phyloP scores from a whole-genome alignment of 1,140 invertebrate species.

The Melipona quadrifasciata region DNA sequence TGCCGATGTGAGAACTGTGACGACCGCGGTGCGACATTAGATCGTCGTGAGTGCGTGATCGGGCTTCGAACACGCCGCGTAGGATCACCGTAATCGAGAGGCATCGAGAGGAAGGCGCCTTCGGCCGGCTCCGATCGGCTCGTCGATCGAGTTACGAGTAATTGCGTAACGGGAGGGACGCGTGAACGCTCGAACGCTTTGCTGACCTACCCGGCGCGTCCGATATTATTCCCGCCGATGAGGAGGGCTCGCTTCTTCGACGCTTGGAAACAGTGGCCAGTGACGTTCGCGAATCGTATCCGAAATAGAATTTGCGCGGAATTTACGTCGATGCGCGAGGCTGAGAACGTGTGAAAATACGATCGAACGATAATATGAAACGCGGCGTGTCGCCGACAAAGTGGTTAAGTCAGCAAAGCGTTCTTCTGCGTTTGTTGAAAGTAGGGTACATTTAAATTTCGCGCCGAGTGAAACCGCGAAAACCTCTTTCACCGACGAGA shows the following conservation, averaged over 20 bases:
- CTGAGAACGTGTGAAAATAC: too few species aligned
- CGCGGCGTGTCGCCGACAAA: background rate
- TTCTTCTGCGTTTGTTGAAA: background rate
- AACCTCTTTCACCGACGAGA: too few species aligned
- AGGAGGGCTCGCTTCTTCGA: background rate
- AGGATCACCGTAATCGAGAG: too few species aligned
- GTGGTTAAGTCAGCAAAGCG: background rate
- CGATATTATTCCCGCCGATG: background rate
- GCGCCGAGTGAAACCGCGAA: background rate
- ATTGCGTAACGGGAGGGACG: background rate
- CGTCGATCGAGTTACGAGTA: background rate
- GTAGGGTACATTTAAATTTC: background rate
- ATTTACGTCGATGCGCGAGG: background rate
- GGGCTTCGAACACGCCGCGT: background rate
- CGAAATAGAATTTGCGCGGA: background rate
- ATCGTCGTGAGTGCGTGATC: background rate
- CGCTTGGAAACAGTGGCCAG: background rate
- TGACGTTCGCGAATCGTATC: background rate
- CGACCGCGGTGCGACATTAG: background rate
- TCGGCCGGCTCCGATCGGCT: background rate
- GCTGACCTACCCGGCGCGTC: background rate
- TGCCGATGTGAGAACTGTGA: conserved; percentile 13
- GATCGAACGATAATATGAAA: background rate
- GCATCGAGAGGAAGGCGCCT: background rate
- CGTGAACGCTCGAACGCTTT: background rate